Evolutionary conservation across 2,797 vertebrate genomes (phyloP).

Genomic region (Gallirallus australis): DNA sequence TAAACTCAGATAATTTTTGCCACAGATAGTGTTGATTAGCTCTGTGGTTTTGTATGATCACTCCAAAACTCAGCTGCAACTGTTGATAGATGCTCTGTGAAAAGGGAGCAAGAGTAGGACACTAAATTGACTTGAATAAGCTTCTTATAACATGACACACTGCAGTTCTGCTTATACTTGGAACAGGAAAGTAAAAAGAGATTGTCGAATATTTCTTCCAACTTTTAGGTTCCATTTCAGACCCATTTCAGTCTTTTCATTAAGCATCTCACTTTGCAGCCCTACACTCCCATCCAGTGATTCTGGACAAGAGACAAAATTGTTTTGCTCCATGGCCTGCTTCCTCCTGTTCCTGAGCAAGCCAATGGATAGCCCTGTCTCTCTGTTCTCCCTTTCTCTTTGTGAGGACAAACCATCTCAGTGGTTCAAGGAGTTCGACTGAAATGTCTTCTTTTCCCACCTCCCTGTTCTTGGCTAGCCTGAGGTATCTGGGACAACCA

Average conservation of each 20-base stretch:
- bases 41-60: not conserved
- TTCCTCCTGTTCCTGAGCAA: not conserved
- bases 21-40: not conserved
- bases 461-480: not conserved
- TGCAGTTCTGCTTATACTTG: not conserved
- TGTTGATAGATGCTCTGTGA: not conserved
- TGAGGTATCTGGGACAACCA: not conserved
- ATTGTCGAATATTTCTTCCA: not conserved
- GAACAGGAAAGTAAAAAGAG: not conserved
- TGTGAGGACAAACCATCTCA: not conserved
- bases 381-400: not conserved
- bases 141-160: too few species aligned
- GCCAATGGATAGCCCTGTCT: not conserved
- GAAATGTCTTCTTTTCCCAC: not conserved
- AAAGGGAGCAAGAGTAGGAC: not conserved
- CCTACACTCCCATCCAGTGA: rapidly evolving
- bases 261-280: not conserved
- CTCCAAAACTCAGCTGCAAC: not conserved
- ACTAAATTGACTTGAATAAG: not conserved
- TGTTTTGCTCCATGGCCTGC: not conserved
- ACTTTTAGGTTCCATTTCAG: not conserved
- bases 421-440: not conserved
- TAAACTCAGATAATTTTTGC: not conserved
- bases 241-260: not conserved
- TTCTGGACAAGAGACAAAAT: not conserved